Percentiles rank a stretch among this genome's conserved stretches.
Evolutionary conservation across 2,888 invertebrate genomes (phyloP).

Genomic region (Pristionchus exspectatus): DNA sequence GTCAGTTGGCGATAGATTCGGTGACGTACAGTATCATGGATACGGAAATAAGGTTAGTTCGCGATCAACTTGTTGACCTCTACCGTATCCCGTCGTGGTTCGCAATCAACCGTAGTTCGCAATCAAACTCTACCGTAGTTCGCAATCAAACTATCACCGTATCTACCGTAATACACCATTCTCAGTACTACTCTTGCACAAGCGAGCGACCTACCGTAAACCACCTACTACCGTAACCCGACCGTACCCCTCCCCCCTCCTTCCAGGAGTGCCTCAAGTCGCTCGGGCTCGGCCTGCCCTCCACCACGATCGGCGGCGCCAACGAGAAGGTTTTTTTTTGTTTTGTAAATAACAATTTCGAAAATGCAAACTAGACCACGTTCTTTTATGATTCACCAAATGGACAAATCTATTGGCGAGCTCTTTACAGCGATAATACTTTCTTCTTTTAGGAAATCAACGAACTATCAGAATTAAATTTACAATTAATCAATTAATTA

Average conservation of each 20-base stretch:
- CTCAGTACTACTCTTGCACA: too few species aligned
- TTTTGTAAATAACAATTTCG: not conserved
- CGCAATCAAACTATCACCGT: too few species aligned
- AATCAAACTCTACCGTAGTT: too few species aligned
- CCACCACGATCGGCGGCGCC: slow-evolving; percentile 38
- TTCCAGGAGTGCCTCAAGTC: slow-evolving; percentile 48
- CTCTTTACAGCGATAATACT: not conserved
- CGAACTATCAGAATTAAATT: not conserved
- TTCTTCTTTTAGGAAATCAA: too few species aligned
- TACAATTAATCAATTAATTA: not conserved
- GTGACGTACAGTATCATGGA: not conserved
- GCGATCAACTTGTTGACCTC: too few species aligned
- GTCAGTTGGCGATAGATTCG: slow-evolving; percentile 7
- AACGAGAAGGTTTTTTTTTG: slow-evolving; percentile 4
- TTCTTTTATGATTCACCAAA: not conserved
- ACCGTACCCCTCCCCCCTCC: not conserved
- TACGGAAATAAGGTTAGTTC: not conserved
- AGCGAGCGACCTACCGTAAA: too few species aligned
- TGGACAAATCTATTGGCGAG: not conserved
- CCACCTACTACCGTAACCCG: not conserved
- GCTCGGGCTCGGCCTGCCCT: slow-evolving; percentile 39
- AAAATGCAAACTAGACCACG: too few species aligned
- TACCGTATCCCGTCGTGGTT: too few species aligned
- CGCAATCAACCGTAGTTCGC: too few species aligned
- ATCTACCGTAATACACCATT: too few species aligned